Evolutionary conservation across 2,113 vertebrate species (phyloP).

Genomic region (Phodopus roborovskii): DNA sequence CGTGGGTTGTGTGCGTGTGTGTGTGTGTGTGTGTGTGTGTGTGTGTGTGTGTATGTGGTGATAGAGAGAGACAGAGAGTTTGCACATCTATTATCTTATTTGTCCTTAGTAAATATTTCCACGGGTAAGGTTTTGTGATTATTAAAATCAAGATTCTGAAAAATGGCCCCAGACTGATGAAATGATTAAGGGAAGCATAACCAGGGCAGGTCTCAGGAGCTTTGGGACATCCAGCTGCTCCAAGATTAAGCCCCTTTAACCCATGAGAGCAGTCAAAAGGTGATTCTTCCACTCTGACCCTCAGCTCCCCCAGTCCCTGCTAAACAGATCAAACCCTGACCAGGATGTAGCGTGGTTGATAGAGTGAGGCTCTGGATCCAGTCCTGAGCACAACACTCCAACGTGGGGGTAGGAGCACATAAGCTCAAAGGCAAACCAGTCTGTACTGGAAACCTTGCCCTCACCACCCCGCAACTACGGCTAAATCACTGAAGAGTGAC

Average conservation of each 20-base stretch:
- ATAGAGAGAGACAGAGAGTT: neutral
- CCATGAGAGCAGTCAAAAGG: neutral
- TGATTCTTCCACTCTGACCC: neutral
- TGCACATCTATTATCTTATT: slow-evolving; percentile 28
- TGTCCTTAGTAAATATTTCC: slow-evolving; percentile 11
- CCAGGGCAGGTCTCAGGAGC: neutral
- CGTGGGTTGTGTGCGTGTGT: neutral
- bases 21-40: neutral
- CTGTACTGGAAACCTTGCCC: neutral
- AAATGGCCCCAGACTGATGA: neutral
- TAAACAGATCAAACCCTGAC: neutral
- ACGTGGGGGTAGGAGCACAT: neutral
- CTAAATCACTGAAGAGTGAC: neutral
- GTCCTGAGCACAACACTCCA: neutral
- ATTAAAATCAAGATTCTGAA: slow-evolving; percentile 55
- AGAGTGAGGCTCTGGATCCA: neutral
- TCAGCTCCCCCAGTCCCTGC: neutral
- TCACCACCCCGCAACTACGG: neutral
- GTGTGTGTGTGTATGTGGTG: neutral
- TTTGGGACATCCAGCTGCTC: neutral
- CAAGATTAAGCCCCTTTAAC: neutral
- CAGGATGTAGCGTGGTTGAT: neutral
- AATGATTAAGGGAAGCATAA: neutral
- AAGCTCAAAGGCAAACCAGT: neutral
- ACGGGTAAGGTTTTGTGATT: neutral